Conservation (phyloP, 1,140 invertebrate species). For the Adelges cooleyi region DNA sequence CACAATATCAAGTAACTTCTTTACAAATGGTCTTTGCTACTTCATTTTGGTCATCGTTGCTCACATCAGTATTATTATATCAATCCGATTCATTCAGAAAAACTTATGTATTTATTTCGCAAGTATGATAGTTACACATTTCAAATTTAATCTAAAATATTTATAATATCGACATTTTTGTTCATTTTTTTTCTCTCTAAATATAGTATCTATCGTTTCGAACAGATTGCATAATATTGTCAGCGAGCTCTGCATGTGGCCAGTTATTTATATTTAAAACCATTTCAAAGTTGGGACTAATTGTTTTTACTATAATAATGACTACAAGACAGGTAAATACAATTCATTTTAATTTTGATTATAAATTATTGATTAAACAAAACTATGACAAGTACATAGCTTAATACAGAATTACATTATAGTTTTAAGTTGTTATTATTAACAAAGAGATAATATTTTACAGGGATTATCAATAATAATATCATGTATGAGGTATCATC, state of each 20-base stretch:
- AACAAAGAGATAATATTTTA: too few species aligned
- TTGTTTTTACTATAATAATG: slow-evolving; percentile 97
- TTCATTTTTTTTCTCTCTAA: too few species aligned
- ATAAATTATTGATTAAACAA: too few species aligned
- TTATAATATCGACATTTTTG: too few species aligned
- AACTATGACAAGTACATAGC: too few species aligned
- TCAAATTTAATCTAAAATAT: too few species aligned
- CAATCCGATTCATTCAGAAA: slow-evolving; percentile 73
- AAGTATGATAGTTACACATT: slow-evolving; percentile 38
- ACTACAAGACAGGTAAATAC: slow-evolving; percentile 82
- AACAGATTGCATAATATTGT: slow-evolving; percentile 69
- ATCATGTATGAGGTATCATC: slow-evolving; percentile 87
- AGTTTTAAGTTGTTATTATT: too few species aligned
- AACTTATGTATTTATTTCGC: slow-evolving; percentile 64
- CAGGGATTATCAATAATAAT: slow-evolving; percentile 86
- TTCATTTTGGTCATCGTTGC: slow-evolving; percentile 86
- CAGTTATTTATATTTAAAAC: slow-evolving; percentile 97
- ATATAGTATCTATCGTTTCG: slow-evolving; percentile 63
- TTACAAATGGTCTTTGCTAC: slow-evolving; percentile 98
- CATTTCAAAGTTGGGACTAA: slow-evolving; percentile 86
- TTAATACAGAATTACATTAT: too few species aligned
- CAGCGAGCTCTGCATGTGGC: slow-evolving; percentile 78
- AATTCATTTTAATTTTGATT: too few species aligned
- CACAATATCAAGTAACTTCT: slow-evolving; percentile 64
- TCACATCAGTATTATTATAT: slow-evolving; percentile 76